Evolutionary conservation across 1,140 invertebrate species (phyloP).

Genomic region (Drosophila rufa): DNA sequence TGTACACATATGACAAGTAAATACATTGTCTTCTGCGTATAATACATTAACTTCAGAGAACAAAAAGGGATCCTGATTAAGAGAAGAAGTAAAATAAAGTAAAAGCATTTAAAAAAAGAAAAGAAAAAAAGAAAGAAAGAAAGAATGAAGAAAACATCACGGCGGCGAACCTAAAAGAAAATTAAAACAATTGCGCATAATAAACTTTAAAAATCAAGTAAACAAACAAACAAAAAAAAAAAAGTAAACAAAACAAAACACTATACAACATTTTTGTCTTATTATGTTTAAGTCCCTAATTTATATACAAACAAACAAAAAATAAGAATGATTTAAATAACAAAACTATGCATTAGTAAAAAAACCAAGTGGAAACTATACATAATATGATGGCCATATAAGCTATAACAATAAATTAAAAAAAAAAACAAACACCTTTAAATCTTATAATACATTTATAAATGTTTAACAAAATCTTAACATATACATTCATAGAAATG

Average conservation of each 20-base stretch:
- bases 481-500: constrained; percentile 72
- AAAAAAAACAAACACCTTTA: constrained; percentile 61
- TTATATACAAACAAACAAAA: constrained; percentile 79
- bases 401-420: constrained; percentile 79
- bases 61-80: constrained; percentile 63
- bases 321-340: constrained; percentile 82
- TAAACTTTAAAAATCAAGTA: constrained; percentile 63
- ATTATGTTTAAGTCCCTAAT: constrained; percentile 80
- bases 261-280: constrained; percentile 80
- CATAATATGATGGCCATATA: constrained; percentile 80
- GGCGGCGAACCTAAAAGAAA: constrained; percentile 60
- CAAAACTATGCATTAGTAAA: constrained; percentile 77
- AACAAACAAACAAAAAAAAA: constrained; percentile 42
- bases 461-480: constrained; percentile 82
- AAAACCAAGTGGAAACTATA: constrained; percentile 65
- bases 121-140: constrained; percentile 36
- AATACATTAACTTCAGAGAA: constrained; percentile 43
- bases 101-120: constrained; percentile 76
- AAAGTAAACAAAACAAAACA: constrained; percentile 62
- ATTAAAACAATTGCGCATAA: constrained; percentile 58
- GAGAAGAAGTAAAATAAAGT: constrained; percentile 76
- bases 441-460: constrained; percentile 76
- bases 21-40: constrained; percentile 50
- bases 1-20: constrained; percentile 44
- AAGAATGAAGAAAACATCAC: constrained; percentile 50